Evolutionary conservation across 1,140 invertebrate genomes (phyloP), one percentile per base, ranked within the genome.

Genomic region (Xylocopa sonorina): DNA sequence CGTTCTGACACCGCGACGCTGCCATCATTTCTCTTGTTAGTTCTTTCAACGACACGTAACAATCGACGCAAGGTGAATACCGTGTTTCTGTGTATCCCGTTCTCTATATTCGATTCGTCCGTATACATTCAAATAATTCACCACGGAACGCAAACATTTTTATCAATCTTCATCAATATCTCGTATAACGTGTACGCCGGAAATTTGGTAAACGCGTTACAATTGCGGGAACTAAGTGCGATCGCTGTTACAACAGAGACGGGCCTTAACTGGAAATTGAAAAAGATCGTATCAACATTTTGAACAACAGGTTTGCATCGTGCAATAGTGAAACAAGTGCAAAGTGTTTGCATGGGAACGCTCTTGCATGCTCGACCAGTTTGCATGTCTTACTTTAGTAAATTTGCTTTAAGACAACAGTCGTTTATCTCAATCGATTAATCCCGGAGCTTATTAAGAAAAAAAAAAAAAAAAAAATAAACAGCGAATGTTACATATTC

Each of bases 1-100:
- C 58, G 50, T 58, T 63, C 55, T 27, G 80, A 46, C 82, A 62
- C n/a, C 73, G 48, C 71, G 62, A 74, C 80, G 53, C 78, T 63
- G 24, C 51, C 60, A 55, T 85, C 82, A 73, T 51, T 87, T 60
- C 32, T 74, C 10, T 77, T 48, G 53, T 76, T 79, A 58, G 43
- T 68, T 48, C 50, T 68, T 46, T 73, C 74, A 66, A 72, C 80
- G 75, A 55, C 60, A 12, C 53, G 60, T 27, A 62, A 51, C 74
- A 71, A 67, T 53, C 32, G 50, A 81, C 64, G 3, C 75, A 80
- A 77, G 87, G 82, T 78, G 79, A 87, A 38, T 18, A 73, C 29
- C n/a, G 21, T 29, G 41, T 21, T 71, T 18, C 32, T 66, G 21
- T 16, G 3, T 29, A 38, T 38, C 6, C 38, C 43, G 3, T 9